Conservation (phyloP, 2,113 vertebrate genomes). For the Catharus fuscescens region DNA sequence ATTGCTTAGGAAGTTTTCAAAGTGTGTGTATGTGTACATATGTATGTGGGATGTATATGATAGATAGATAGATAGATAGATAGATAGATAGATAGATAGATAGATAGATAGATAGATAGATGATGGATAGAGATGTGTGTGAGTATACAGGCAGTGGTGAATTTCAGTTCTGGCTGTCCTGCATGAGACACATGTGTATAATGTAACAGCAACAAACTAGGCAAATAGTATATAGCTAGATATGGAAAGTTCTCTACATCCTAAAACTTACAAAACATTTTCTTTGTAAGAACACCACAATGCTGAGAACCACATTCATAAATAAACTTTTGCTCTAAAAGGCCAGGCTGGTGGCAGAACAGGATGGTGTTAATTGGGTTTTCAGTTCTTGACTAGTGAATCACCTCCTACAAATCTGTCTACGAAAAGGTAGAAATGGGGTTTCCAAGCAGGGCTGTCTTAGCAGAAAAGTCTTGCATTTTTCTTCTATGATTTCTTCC, state of each 20-base stretch:
- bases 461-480: not conserved
- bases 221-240: not conserved
- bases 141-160: not conserved
- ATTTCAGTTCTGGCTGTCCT: not conserved
- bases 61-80: not conserved
- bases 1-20: constrained; percentile 24
- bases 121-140: not conserved
- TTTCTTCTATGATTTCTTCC: not conserved
- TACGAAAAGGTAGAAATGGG: not conserved
- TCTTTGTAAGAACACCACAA: not conserved
- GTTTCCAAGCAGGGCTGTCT: not conserved
- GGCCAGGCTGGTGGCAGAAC: not conserved
- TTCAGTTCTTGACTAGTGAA: not conserved
- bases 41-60: not conserved
- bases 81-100: too few relatives aligned
- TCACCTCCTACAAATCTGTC: not conserved
- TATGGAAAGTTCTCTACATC: not conserved
- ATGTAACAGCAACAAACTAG: not conserved
- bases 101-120: not conserved
- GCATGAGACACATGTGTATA: not conserved
- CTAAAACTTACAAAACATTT: not conserved
- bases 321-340: not conserved
- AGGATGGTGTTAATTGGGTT: not conserved
- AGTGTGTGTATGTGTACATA: not conserved
- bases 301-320: not conserved